Conservation (phyloP, 1,140 invertebrate genomes). For the Diploscapter pachys region DNA sequence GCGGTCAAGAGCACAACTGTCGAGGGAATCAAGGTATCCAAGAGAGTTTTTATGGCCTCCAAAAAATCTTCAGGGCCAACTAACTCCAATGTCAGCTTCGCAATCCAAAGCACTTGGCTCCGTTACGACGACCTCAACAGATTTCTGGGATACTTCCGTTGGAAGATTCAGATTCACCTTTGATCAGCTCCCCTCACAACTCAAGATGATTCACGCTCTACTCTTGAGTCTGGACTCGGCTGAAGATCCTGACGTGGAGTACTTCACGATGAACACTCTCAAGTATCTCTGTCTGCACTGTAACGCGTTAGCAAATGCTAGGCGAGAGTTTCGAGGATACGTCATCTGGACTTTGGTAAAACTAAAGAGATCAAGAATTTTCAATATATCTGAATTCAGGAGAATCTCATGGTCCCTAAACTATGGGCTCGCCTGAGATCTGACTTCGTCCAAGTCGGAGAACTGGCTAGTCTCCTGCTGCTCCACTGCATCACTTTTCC, state of each 20-base stretch:
- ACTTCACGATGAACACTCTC: constrained; percentile 85
- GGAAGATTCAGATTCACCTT: constrained; percentile 86
- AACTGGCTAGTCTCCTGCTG: constrained; percentile 71
- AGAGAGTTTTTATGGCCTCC: no score
- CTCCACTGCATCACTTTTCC: constrained; percentile 89
- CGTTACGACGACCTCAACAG: not conserved
- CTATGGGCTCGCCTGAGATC: constrained; percentile 88
- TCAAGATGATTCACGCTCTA: constrained; percentile 86
- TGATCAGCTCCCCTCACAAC: constrained; percentile 82
- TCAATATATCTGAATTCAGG: constrained; percentile 65
- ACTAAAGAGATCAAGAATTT: no score
- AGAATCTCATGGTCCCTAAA: constrained; percentile 90
- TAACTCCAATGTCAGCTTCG: constrained; percentile 5
- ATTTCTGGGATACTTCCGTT: constrained; percentile 82
- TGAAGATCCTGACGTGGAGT: constrained; percentile 81
- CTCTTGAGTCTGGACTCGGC: constrained; percentile 73
- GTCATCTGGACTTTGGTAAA: constrained; percentile 77
- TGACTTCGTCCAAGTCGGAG: constrained; percentile 72
- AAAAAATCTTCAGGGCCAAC: not conserved
- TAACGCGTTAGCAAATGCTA: constrained; percentile 81
- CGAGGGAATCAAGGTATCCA: constrained; percentile 62
- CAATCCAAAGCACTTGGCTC: not conserved
- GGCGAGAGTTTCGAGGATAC: constrained; percentile 79
- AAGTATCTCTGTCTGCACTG: constrained; percentile 87
- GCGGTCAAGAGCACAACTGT: constrained; percentile 70